Percentiles rank a stretch among this genome's conserved stretches.
phyloP scores from a whole-genome alignment of 2,797 vertebrate genomes.

The Harpagifer antarcticus region DNA sequence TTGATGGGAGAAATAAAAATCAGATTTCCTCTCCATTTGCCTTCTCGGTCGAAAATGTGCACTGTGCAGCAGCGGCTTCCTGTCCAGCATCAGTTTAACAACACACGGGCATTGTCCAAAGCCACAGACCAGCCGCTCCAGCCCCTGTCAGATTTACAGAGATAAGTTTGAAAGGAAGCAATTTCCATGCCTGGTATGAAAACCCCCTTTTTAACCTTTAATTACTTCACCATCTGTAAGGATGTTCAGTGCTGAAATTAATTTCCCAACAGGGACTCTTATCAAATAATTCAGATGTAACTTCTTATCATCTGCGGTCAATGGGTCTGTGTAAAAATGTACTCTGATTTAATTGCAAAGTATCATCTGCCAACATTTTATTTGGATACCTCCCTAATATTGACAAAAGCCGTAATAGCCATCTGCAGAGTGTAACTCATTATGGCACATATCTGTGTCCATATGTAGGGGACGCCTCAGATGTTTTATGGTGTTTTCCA shows the following conservation, averaged over 20 bases:
- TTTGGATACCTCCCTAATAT: constrained; percentile 68
- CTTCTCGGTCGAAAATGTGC: constrained; percentile 24
- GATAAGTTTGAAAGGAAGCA: constrained; percentile 63
- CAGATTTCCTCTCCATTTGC: constrained; percentile 23
- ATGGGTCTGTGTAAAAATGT: constrained; percentile 46
- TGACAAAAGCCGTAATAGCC: constrained; percentile 66
- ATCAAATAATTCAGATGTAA: constrained; percentile 67
- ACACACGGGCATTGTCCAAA: constrained; percentile 18
- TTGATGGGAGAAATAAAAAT: not conserved
- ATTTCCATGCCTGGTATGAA: constrained; percentile 56
- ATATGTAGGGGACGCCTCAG: constrained; percentile 34
- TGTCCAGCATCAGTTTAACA: constrained; percentile 19
- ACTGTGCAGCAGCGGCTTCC: not conserved
- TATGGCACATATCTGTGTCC: constrained; percentile 49
- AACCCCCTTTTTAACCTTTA: constrained; percentile 69
- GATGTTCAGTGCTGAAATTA: constrained; percentile 68
- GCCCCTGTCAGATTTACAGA: constrained; percentile 45
- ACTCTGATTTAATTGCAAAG: constrained; percentile 59
- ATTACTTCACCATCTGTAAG: constrained; percentile 62
- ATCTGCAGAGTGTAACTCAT: constrained; percentile 69
- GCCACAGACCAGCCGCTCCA: not conserved
- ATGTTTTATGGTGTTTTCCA: constrained; percentile 57
- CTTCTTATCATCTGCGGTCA: constrained; percentile 69
- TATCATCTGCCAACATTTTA: constrained; percentile 62
- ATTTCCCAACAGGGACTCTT: constrained; percentile 69